These are phyloP conservation scores for Oscheius sp. DNA, from an alignment of 2,888 invertebrate species.

Conservation along the genomic window DNA sequence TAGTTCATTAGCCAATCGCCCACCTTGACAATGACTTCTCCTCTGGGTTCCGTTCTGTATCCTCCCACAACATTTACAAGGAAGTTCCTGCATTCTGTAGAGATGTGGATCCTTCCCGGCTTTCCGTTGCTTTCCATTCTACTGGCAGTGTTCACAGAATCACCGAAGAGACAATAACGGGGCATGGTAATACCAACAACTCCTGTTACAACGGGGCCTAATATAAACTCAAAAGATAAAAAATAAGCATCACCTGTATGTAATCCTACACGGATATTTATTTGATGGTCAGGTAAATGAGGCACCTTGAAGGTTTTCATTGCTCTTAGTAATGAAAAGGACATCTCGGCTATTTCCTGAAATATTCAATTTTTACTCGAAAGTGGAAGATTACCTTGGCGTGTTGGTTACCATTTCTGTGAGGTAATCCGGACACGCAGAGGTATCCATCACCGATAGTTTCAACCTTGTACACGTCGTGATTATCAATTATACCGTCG, in stretches of 20 bases:
- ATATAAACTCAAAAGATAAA: neutral
- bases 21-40: conserved; percentile 69
- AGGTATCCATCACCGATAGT: conserved; percentile 64
- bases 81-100: conserved; percentile 62
- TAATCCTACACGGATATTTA: conserved; percentile 61
- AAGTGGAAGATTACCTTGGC: conserved; percentile 28
- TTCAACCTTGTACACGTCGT: conserved; percentile 69
- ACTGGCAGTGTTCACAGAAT: conserved; percentile 64
- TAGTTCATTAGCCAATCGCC: neutral
- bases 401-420: conserved; percentile 60
- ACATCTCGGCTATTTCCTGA: conserved; percentile 54
- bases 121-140: conserved; percentile 63
- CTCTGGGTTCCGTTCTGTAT: conserved; percentile 65
- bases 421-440: conserved; percentile 60
- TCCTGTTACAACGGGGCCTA: conserved; percentile 58
- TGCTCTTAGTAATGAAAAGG: conserved; percentile 43
- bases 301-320: conserved; percentile 53
- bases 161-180: conserved; percentile 65
- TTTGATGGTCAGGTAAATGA: conserved; percentile 54
- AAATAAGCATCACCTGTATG: conserved; percentile 38
- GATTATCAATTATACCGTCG: conserved; percentile 65
- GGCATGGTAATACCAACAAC: conserved; percentile 65
- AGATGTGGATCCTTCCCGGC: conserved; percentile 69
- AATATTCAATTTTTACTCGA: too few relatives aligned
- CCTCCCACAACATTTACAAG: conserved; percentile 66